A percentile compares a stretch with the other conserved stretches of the same genome.
Evolutionary conservation across 2,113 vertebrate species (phyloP).

Genomic region (Sclerurus mexicanus): DNA sequence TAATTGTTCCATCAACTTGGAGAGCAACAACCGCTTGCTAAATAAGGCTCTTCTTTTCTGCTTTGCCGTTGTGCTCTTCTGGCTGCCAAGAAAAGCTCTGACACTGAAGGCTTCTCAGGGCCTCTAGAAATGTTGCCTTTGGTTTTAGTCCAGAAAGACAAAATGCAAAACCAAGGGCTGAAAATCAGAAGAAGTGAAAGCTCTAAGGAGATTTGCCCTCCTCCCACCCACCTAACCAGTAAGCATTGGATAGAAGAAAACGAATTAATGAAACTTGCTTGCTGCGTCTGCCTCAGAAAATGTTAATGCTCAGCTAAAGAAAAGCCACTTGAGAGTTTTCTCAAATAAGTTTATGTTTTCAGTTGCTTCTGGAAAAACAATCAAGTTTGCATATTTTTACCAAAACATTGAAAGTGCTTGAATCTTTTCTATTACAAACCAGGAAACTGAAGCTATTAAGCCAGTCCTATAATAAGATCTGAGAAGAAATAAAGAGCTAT

Average conservation of each 20-base stretch:
- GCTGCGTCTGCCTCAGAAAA: background rate
- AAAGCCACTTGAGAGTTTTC: background rate
- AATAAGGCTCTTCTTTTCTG: slow-evolving; percentile 19
- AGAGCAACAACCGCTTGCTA: background rate
- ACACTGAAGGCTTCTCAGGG: background rate
- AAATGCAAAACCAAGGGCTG: background rate
- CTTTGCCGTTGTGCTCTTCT: slow-evolving; percentile 14
- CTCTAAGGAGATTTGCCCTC: background rate
- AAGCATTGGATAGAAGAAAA: background rate
- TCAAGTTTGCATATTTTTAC: background rate
- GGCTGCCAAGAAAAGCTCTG: slow-evolving; percentile 37
- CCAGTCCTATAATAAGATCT: background rate
- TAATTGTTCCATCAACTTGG: slow-evolving; percentile 43
- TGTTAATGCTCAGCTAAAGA: background rate
- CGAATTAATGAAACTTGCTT: background rate
- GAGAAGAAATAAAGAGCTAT: background rate
- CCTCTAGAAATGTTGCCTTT: background rate
- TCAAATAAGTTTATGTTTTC: background rate
- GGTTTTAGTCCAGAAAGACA: slow-evolving; percentile 18
- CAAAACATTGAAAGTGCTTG: background rate
- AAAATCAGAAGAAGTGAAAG: background rate
- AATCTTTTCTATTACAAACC: background rate
- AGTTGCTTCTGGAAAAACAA: background rate
- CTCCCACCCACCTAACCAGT: background rate
- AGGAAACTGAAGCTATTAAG: background rate